A percentile compares a stretch with the other conserved stretches of the same genome.
Conservation (phyloP, 1,140 invertebrate genomes). For the Pissodes strobi region DNA sequence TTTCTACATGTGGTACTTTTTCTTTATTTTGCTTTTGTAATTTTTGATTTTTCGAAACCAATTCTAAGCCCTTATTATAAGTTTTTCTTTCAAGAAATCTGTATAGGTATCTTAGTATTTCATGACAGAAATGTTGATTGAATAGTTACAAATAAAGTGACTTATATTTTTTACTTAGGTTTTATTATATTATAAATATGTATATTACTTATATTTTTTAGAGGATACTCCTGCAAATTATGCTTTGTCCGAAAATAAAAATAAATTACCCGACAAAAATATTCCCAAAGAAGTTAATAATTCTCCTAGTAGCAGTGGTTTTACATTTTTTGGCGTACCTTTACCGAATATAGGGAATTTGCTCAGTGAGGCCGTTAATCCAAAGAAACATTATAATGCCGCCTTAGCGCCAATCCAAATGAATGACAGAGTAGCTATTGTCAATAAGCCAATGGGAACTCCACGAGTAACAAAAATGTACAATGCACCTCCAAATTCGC, state of each 20-base stretch:
- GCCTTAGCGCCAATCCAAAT: conserved; percentile 34
- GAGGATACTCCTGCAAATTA: conserved; percentile 71
- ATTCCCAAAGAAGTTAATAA: conserved; percentile 55
- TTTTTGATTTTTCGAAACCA: too few species aligned
- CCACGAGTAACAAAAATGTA: conserved; percentile 39
- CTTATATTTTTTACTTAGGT: too few species aligned
- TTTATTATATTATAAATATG: too few species aligned
- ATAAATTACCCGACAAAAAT: conserved; percentile 44
- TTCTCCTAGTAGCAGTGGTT: conserved; percentile 62
- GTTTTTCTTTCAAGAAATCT: too few species aligned
- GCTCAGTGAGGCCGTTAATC: conserved; percentile 56
- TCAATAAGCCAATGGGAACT: conserved; percentile 51
- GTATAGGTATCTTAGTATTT: too few species aligned
- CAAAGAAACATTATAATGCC: conserved; percentile 42
- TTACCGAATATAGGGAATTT: conserved; percentile 72
- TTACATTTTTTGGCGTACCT: conserved; percentile 84
- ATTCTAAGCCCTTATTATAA: too few species aligned
- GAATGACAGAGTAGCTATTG: conserved; percentile 57
- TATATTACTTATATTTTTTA: conserved; percentile 51
- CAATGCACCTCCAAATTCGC: conserved; percentile 55
- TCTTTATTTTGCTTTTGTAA: too few species aligned
- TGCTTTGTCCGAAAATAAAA: conserved; percentile 64
- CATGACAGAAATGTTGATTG: too few species aligned
- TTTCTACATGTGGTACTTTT: too few species aligned
- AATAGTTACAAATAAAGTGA: too few species aligned